Evolutionary conservation across 2,888 invertebrate genomes (phyloP).

Genomic region (Caenorhabditis plicata): DNA sequence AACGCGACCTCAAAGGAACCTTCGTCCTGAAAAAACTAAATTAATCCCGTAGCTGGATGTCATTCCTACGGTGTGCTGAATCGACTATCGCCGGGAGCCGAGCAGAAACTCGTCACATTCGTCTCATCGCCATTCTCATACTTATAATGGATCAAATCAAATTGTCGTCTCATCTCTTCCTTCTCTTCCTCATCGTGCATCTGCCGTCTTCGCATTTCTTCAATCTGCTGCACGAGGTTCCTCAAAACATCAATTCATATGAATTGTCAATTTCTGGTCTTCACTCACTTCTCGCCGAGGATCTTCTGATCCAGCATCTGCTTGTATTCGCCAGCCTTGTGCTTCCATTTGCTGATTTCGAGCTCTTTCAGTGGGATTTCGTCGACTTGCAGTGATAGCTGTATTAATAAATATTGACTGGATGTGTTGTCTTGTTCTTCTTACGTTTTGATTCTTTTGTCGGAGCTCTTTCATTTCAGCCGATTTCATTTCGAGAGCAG

Average conservation of each 20-base stretch:
- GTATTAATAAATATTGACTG: neutral
- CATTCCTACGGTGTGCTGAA: slow-evolving; percentile 28
- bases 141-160: slow-evolving; percentile 42
- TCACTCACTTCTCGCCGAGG: slow-evolving; percentile 73
- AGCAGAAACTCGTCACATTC: slow-evolving; percentile 14
- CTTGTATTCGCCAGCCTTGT: slow-evolving; percentile 83
- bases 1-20: slow-evolving; percentile 24
- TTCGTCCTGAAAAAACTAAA: slow-evolving; percentile 15
- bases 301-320: slow-evolving; percentile 76
- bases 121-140: slow-evolving; percentile 38
- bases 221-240: slow-evolving; percentile 47
- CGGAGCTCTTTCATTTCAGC: slow-evolving; percentile 55
- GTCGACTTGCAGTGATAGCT: slow-evolving; percentile 47
- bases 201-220: slow-evolving; percentile 40
- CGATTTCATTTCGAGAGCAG: slow-evolving; percentile 51
- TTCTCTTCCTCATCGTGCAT: slow-evolving; percentile 40
- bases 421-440: neutral
- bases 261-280: neutral
- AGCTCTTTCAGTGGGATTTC: slow-evolving; percentile 56
- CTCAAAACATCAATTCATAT: slow-evolving; percentile 14
- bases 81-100: slow-evolving; percentile 18
- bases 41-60: neutral
- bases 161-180: slow-evolving; percentile 36
- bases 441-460: slow-evolving; percentile 43
- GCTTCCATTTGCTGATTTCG: slow-evolving; percentile 75